Conservation (phyloP, 2,797 vertebrate species). For the Pangasius sanitwongsei region DNA sequence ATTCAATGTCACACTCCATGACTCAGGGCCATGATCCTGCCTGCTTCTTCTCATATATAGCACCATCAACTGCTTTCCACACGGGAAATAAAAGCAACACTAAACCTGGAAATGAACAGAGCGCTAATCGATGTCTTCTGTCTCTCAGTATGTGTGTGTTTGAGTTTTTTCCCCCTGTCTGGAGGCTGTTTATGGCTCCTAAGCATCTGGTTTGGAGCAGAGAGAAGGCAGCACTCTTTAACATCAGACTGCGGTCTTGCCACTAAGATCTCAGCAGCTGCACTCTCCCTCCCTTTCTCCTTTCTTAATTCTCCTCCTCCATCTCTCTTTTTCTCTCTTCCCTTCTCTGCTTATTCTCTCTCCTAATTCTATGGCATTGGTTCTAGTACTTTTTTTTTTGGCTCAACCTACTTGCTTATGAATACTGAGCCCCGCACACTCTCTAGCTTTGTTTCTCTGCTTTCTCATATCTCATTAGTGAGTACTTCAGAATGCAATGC, state of each 20-base stretch:
- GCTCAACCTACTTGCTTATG: background rate
- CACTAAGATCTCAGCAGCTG: constrained; percentile 76
- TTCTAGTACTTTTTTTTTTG: background rate
- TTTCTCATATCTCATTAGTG: constrained; percentile 59
- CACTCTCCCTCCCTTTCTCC: constrained; percentile 59
- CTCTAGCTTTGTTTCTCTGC: constrained; percentile 41
- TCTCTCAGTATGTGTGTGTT: constrained; percentile 58
- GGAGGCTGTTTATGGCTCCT: constrained; percentile 65
- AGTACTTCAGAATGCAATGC: constrained; percentile 54
- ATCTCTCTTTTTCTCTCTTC: constrained; percentile 11
- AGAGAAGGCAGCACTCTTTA: constrained; percentile 64
- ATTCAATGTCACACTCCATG: constrained; percentile 97
- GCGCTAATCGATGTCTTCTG: constrained; percentile 36
- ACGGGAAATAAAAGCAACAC: constrained; percentile 19
- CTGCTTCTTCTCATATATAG: constrained; percentile 58
- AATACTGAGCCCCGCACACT: background rate
- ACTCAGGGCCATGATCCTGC: constrained; percentile 83
- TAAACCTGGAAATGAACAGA: constrained; percentile 24
- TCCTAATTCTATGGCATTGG: constrained; percentile 11
- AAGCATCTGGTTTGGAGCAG: constrained; percentile 77
- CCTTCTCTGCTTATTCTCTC: constrained; percentile 4
- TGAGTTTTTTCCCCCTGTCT: constrained; percentile 62
- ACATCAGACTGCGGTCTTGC: constrained; percentile 68
- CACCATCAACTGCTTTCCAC: constrained; percentile 46
- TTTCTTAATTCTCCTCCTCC: constrained; percentile 51